Conservation (phyloP, 2,888 invertebrate species). For the Chrysotoxum bicinctum region DNA sequence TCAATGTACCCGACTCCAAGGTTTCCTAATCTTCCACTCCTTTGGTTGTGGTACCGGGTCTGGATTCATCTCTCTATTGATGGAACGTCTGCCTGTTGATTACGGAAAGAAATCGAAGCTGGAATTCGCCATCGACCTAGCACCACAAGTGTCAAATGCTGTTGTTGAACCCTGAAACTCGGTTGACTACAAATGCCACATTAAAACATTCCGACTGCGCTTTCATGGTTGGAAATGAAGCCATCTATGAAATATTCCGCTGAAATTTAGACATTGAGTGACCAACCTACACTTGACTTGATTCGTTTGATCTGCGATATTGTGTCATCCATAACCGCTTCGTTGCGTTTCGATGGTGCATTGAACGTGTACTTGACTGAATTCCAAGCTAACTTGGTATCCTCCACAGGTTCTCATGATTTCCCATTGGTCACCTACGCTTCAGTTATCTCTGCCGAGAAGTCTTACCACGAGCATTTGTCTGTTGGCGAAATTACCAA, state of each 20-base stretch:
- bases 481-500: conserved; percentile 96
- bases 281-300: conserved; percentile 97
- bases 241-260: conserved; percentile 95
- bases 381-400: conserved; percentile 97
- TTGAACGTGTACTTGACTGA: conserved; percentile 96
- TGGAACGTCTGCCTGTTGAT: conserved; percentile 97
- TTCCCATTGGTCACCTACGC: conserved; percentile 97
- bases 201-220: conserved; percentile 97
- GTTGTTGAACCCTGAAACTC: conserved; percentile 99
- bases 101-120: conserved; percentile 98
- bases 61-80: conserved; percentile 97
- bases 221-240: conserved; percentile 97
- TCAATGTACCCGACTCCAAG: conserved; percentile 95
- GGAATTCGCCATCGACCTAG: conserved; percentile 98
- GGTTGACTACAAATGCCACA: conserved; percentile 98
- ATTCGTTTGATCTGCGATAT: conserved; percentile 98
- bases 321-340: conserved; percentile 95
- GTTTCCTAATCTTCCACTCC: conserved; percentile 97
- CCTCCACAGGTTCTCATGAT: conserved; percentile 97
- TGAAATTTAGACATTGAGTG: conserved; percentile 97
- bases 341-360: conserved; percentile 95
- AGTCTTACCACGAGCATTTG: conserved; percentile 96
- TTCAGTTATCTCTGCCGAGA: conserved; percentile 96
- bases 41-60: conserved; percentile 97
- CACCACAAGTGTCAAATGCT: conserved; percentile 94